Evolutionary conservation across 2,888 invertebrate genomes (phyloP).

Genomic region (Brachycybe producta): DNA sequence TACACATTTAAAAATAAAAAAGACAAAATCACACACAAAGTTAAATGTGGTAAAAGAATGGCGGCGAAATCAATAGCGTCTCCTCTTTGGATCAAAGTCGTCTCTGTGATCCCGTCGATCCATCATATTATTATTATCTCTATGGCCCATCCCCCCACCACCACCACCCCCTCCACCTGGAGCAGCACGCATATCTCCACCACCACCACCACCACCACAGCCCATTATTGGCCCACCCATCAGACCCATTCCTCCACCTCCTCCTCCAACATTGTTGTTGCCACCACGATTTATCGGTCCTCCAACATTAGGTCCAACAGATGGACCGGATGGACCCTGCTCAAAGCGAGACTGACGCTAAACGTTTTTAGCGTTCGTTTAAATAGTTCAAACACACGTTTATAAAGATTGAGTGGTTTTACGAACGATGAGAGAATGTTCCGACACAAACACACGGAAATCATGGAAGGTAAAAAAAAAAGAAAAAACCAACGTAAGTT

Average conservation of each 20-base stretch:
- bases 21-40: not conserved
- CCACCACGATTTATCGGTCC: not conserved
- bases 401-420: not conserved
- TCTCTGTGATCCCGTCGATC: conserved; percentile 20
- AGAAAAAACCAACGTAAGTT: not conserved
- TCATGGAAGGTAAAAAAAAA: not conserved
- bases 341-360: conserved; percentile 20
- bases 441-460: not conserved
- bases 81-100: conserved; percentile 18
- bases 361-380: too few species aligned
- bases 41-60: too few species aligned
- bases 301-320: not conserved
- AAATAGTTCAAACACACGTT: not conserved
- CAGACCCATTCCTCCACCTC: conserved; percentile 12
- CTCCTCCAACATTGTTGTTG: not conserved
- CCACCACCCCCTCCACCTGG: conserved; percentile 10
- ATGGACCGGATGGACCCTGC: conserved; percentile 3
- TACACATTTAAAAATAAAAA: too few species aligned
- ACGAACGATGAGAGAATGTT: not conserved
- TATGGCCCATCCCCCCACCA: conserved; percentile 16
- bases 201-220: conserved; percentile 11
- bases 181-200: conserved; percentile 17
- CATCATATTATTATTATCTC: conserved; percentile 20
- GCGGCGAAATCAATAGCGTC: conserved; percentile 13
- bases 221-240: conserved; percentile 7